Conservation (phyloP, 30 jellyfish, hydroid and myxozoan species). For the Turritopsis rubra region DNA sequence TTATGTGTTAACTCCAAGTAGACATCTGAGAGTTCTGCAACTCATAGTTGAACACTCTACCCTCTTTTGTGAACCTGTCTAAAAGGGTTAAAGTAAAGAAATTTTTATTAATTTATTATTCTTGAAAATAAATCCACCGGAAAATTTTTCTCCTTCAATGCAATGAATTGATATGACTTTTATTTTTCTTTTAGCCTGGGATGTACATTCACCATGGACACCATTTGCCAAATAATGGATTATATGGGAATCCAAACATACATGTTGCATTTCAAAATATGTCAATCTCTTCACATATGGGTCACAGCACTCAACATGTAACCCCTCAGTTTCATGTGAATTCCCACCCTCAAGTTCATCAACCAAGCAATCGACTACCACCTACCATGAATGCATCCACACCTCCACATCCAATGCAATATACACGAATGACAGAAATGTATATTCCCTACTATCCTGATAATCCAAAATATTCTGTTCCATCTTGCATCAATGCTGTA, state of each 20-base stretch:
- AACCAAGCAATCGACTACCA: neutral
- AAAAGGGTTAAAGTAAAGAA: too few species aligned
- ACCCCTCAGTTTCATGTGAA: neutral
- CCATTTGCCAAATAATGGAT: neutral
- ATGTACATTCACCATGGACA: neutral
- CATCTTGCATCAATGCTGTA: neutral
- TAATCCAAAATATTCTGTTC: neutral
- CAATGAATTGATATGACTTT: neutral
- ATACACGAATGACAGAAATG: constrained; percentile 24
- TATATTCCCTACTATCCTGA: constrained; percentile 21
- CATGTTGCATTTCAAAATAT: constrained; percentile 36
- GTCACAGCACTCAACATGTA: neutral
- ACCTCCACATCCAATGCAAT: constrained; percentile 12
- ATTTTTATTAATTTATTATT: too few species aligned
- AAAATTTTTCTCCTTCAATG: too few species aligned
- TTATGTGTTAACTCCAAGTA: too few species aligned
- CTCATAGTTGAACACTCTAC: too few species aligned
- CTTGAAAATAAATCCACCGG: too few species aligned
- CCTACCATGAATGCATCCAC: constrained; percentile 15
- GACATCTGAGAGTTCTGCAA: too few species aligned
- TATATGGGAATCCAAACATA: constrained; percentile 18
- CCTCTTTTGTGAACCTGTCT: too few species aligned
- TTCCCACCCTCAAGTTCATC: neutral
- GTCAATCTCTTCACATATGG: constrained; percentile 27
- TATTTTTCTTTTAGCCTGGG: neutral